These are phyloP conservation scores for Paradoxurus hermaphroditus DNA, from an alignment of 2,113 vertebrate species.

Conservation along the genomic window DNA sequence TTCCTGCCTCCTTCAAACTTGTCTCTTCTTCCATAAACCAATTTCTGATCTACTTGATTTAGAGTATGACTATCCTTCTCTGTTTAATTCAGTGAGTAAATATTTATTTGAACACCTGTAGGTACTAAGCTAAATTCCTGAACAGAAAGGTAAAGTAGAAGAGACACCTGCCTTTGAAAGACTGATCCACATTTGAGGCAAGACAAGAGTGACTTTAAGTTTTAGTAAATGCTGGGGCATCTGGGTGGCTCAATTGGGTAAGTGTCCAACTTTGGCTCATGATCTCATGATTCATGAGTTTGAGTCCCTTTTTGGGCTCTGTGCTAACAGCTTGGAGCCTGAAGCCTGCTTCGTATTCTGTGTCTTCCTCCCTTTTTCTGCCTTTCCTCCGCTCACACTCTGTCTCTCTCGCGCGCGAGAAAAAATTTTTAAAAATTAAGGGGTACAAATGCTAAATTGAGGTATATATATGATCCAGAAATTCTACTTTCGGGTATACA, in stretches of 20 bases:
- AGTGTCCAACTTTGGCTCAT: no score
- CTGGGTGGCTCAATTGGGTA: no score
- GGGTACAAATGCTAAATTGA: background rate
- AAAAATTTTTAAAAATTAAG: no score
- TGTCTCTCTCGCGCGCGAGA: no score
- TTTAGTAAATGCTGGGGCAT: background rate
- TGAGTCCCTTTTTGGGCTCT: no score
- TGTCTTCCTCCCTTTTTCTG: no score
- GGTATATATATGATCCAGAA: background rate
- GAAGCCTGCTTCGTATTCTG: no score
- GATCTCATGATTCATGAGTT: no score
- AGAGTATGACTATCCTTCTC: background rate
- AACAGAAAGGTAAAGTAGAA: constrained; percentile 12
- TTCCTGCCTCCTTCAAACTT: background rate
- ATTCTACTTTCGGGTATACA: background rate
- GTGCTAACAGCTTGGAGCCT: no score
- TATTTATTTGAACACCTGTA: constrained; percentile 12
- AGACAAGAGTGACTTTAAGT: background rate
- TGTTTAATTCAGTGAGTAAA: constrained; percentile 14
- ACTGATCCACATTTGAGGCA: background rate
- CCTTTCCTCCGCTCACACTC: no score
- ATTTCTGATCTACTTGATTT: background rate
- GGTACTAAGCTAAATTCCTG: background rate
- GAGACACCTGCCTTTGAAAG: background rate
- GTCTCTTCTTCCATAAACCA: background rate